Percentiles rank a stretch among this genome's conserved stretches.
phyloP scores from a whole-genome alignment of 2,797 vertebrate species.

The Linurgus olivaceus region DNA sequence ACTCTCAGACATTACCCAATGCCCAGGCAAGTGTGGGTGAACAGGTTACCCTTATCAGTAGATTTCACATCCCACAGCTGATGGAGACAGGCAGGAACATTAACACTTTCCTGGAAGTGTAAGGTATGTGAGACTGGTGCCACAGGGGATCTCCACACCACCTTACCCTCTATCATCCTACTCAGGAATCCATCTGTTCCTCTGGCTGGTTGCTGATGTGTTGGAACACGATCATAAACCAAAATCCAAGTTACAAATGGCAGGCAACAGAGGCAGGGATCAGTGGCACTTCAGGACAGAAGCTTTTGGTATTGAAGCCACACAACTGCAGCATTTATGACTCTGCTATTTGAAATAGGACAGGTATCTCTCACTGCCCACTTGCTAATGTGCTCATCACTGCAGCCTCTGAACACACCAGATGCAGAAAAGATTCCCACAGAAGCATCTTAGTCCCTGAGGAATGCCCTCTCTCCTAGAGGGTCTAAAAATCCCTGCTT shows the following conservation, averaged over 20 bases:
- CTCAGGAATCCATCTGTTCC: neutral
- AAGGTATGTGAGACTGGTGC: neutral
- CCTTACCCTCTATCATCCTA: neutral
- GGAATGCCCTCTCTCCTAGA: neutral
- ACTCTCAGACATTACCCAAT: neutral
- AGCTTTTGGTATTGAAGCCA: neutral
- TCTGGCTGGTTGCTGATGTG: neutral
- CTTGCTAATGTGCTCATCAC: neutral
- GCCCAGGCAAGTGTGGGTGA: neutral
- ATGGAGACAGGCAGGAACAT: neutral
- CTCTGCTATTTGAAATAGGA: neutral
- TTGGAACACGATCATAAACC: neutral
- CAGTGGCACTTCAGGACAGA: neutral
- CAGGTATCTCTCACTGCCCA: neutral
- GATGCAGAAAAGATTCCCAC: neutral
- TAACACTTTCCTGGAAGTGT: neutral
- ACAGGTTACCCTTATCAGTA: neutral
- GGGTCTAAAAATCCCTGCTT: neutral
- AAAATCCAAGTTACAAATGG: neutral
- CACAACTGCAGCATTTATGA: rapidly evolving
- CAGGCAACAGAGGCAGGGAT: neutral
- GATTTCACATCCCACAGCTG: neutral
- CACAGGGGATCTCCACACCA: rapidly evolving
- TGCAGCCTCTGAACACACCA: neutral
- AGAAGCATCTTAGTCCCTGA: neutral